Evolutionary conservation across 2,888 invertebrate species (phyloP), one percentile per base, ranked within the genome.

Genomic region (Ophraella communa): DNA sequence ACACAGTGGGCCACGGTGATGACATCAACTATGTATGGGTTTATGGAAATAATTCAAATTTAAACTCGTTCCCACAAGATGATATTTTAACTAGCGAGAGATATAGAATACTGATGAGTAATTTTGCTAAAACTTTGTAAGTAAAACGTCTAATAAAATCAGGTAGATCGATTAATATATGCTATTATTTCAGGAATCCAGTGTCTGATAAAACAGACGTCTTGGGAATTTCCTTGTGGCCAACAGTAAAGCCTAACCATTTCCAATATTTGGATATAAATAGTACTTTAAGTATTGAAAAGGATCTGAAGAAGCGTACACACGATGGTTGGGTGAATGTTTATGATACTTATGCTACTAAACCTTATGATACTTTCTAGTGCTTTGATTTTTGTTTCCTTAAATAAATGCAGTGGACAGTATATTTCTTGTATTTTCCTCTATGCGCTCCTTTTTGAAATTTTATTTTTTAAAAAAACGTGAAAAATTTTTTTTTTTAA

Each of bases 41-140:
- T 2, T 65, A 39, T 21, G 61, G 63, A 2, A 69, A 70, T 47
- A 63, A 63, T 4, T 45, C 54, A 3, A 30, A 58, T n/a, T 55
- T 66, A 17, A 27, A 60, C n/a, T 21, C 8, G 11, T 52, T 61
- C 18, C 30, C 55, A 0, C 8, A 52, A 4, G 18, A 10, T 8
- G 69, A 69, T 23, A 49, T 69, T 18, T 14, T 44, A 30, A 47
- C 62, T 30, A 52, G 63, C 14, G 27, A 70, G 11, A 59, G 66
- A 14, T 56, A 56, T 21, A 42, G 52, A 11, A 52, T 35, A 8
- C 27, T 71, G 23, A 67, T 89, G 87, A 84, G 87, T 0, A 88
- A 89, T 72, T 89, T 90, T 77, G 89, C 88, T 0, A 86, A 85
- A 74, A 78, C 77, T 71, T 84, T 86, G 82, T 86, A 74, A 79